Conservation (phyloP, 2,888 invertebrate species). For the Cryptocephalus primarius region DNA sequence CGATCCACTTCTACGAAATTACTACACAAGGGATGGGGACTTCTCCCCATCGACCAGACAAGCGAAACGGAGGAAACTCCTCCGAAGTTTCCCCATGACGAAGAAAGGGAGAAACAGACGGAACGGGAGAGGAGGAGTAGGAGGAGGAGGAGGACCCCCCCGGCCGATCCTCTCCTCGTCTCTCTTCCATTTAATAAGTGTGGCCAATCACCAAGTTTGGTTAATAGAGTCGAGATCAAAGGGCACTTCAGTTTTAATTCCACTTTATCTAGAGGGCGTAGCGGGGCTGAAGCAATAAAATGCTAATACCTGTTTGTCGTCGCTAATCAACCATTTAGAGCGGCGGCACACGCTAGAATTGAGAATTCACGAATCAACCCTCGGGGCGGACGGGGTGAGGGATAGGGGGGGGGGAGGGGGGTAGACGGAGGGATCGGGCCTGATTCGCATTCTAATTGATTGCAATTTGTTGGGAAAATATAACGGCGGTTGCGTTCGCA, state of each 20-base stretch:
- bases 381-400: neutral
- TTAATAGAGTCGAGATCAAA: conserved; percentile 42
- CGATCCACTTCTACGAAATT: no score
- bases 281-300: conserved; percentile 51
- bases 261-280: conserved; percentile 45
- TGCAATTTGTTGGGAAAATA: neutral
- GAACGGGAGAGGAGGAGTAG: no score
- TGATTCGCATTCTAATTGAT: neutral
- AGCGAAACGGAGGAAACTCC: no score
- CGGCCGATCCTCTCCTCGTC: conserved; percentile 6
- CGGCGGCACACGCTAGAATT: conserved; percentile 11
- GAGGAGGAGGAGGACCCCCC: no score
- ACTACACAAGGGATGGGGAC: no score
- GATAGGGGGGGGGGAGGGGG: neutral
- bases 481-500: no score
- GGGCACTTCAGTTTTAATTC: conserved; percentile 45
- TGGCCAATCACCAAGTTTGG: conserved; percentile 36
- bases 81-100: no score
- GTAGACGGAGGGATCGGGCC: neutral
- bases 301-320: conserved; percentile 60
- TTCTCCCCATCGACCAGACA: no score
- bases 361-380: neutral
- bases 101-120: no score
- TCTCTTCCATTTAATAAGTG: conserved; percentile 38
- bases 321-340: conserved; percentile 46